A percentile compares a stretch with the other conserved stretches of the same genome.
phyloP scores from a whole-genome alignment of 2,113 vertebrate species.

The Mesitornis unicolor region DNA sequence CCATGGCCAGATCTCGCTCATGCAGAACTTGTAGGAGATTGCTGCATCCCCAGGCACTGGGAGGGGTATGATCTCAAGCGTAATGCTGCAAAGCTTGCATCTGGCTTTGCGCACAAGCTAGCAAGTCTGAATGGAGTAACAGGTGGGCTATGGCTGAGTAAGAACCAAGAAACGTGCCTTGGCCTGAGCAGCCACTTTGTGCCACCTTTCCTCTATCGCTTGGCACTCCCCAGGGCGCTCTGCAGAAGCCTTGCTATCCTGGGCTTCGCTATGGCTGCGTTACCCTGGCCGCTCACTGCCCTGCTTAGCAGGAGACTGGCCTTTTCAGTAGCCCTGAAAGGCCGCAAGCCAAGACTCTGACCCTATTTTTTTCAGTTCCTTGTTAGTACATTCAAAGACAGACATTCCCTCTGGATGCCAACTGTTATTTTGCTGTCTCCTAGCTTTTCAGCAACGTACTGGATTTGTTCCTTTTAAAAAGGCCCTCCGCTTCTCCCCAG shows the following conservation, averaged over 20 bases:
- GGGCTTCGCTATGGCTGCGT: neutral
- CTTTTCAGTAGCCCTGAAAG: conserved; percentile 33
- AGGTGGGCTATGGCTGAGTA: neutral
- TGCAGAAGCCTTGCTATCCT: neutral
- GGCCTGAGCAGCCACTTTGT: neutral
- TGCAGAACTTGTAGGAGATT: neutral
- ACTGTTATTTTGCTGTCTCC: conserved; percentile 45
- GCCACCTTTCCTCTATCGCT: neutral
- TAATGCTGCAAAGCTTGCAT: neutral
- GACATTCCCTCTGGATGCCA: conserved; percentile 41
- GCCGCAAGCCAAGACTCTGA: neutral
- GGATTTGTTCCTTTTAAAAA: conserved; percentile 45
- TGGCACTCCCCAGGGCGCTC: neutral
- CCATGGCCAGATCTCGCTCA: neutral
- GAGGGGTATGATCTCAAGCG: neutral
- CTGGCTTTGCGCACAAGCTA: neutral
- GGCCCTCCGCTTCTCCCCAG: conserved; percentile 37
- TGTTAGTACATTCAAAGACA: conserved; percentile 27
- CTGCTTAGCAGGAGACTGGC: neutral
- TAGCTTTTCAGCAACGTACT: conserved; percentile 6
- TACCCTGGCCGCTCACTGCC: neutral
- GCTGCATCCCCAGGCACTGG: neutral
- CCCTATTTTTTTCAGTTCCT: conserved; percentile 17
- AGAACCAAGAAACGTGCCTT: neutral
- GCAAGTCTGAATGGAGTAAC: neutral